Percentiles rank a stretch among this genome's conserved stretches.
These are phyloP conservation scores for Muscidifurax raptorellus DNA, from an alignment of 1,140 invertebrate species.

Conservation along the genomic window DNA sequence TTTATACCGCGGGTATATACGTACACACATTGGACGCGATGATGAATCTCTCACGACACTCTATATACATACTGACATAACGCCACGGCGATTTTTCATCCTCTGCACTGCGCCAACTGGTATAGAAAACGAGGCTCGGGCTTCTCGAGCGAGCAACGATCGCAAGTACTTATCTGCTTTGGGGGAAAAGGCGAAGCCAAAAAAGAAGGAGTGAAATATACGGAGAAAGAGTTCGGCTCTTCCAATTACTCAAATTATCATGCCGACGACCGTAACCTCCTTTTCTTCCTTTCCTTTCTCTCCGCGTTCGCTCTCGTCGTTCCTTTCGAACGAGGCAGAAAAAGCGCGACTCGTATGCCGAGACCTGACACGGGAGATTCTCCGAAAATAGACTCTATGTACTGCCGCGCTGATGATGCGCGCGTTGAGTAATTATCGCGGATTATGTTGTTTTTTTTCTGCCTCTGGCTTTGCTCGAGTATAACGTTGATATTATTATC, in stretches of 20 bases:
- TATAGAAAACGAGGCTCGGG: too few relatives aligned
- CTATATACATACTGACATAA: too few relatives aligned
- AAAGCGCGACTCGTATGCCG: background rate
- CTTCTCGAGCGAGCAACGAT: too few relatives aligned
- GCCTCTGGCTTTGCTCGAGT: too few relatives aligned
- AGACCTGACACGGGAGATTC: background rate
- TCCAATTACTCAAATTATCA: slow-evolving; percentile 35
- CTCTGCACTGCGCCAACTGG: too few relatives aligned
- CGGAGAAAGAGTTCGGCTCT: slow-evolving; percentile 9
- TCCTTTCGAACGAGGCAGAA: background rate
- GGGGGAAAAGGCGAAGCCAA: background rate
- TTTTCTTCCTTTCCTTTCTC: background rate
- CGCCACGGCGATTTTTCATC: too few relatives aligned
- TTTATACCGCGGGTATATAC: slow-evolving; percentile 3
- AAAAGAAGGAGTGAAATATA: background rate
- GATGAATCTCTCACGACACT: slow-evolving; percentile 5
- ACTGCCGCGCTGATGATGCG: too few relatives aligned
- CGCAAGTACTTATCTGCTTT: too few relatives aligned
- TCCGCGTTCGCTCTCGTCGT: background rate
- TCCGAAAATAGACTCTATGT: background rate
- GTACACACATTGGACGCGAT: background rate
- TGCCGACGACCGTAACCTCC: slow-evolving; percentile 27
- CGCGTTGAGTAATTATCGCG: too few relatives aligned
- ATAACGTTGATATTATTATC: too few relatives aligned
- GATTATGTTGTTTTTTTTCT: too few relatives aligned